phyloP scores from a whole-genome alignment of 2,888 invertebrate genomes.

The Oscheius onirici region DNA sequence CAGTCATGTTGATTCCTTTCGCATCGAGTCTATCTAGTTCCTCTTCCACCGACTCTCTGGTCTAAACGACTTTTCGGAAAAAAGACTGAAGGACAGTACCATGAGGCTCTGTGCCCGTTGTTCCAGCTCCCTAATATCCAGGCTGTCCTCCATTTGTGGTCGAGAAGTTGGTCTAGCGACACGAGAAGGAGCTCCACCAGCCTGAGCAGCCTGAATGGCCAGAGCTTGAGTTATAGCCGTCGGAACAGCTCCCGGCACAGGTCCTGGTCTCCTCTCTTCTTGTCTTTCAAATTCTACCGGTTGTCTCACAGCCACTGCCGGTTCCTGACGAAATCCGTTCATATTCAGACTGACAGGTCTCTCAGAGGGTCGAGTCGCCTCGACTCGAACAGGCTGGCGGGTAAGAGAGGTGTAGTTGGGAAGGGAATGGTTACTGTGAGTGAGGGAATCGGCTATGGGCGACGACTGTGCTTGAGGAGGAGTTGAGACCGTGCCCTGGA shows the following conservation, averaged over 20 bases:
- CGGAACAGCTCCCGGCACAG: conserved; percentile 42
- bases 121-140: conserved; percentile 42
- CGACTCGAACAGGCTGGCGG: conserved; percentile 21
- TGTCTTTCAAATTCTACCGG: neutral
- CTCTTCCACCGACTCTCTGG: conserved; percentile 55
- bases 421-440: conserved; percentile 7
- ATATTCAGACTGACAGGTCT: conserved; percentile 45
- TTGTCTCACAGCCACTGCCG: neutral
- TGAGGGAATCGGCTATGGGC: conserved; percentile 8
- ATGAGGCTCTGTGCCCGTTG: conserved; percentile 41
- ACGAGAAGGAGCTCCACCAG: conserved; percentile 30
- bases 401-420: conserved; percentile 20
- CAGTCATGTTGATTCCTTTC: conserved; percentile 52
- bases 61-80: conserved; percentile 23
- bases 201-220: conserved; percentile 37
- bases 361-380: conserved; percentile 26
- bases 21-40: conserved; percentile 59
- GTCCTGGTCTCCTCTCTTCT: conserved; percentile 4
- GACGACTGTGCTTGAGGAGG: conserved; percentile 35
- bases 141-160: conserved; percentile 34
- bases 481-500: conserved; percentile 10
- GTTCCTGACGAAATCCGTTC: conserved; percentile 28
- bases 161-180: conserved; percentile 35
- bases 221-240: conserved; percentile 51
- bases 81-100: conserved; percentile 13